A percentile compares a stretch with the other conserved stretches of the same genome.
These are phyloP conservation scores for Mechanitis messenoides DNA, from an alignment of 2,888 invertebrate genomes.

Conservation along the genomic window DNA sequence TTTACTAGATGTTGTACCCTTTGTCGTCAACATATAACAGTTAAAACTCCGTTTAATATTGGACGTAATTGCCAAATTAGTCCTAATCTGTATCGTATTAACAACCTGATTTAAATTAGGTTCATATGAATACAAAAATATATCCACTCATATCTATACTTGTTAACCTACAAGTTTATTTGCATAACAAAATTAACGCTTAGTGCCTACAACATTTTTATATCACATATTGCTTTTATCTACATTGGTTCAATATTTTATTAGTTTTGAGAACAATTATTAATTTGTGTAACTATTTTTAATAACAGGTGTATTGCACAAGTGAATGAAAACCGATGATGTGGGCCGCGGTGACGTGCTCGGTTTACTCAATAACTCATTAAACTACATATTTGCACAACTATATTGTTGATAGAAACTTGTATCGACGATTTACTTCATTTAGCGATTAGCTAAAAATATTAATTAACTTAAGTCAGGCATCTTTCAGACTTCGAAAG, in stretches of 20 bases:
- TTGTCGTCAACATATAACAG: conserved; percentile 25
- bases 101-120: too few species aligned
- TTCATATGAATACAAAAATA: too few species aligned
- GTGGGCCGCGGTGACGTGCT: conserved; percentile 38
- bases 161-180: too few species aligned
- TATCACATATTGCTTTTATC: too few species aligned
- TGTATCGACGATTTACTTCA: conserved; percentile 28
- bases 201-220: too few species aligned
- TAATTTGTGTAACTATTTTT: conserved; percentile 30
- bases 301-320: conserved; percentile 57
- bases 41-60: conserved; percentile 32
- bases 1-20: conserved; percentile 31
- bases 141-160: too few species aligned
- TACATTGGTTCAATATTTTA: too few species aligned
- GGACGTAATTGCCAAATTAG: conserved; percentile 13
- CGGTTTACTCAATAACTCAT: conserved; percentile 34
- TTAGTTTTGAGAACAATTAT: too few species aligned
- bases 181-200: too few species aligned
- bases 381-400: conserved; percentile 42
- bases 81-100: too few species aligned
- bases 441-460: conserved; percentile 28
- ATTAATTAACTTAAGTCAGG: conserved; percentile 16
- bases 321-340: conserved; percentile 48
- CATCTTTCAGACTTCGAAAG: conserved; percentile 40
- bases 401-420: conserved; percentile 31